Evolutionary conservation across 2,888 invertebrate species (phyloP).

Genomic region (Agrochola litura): DNA sequence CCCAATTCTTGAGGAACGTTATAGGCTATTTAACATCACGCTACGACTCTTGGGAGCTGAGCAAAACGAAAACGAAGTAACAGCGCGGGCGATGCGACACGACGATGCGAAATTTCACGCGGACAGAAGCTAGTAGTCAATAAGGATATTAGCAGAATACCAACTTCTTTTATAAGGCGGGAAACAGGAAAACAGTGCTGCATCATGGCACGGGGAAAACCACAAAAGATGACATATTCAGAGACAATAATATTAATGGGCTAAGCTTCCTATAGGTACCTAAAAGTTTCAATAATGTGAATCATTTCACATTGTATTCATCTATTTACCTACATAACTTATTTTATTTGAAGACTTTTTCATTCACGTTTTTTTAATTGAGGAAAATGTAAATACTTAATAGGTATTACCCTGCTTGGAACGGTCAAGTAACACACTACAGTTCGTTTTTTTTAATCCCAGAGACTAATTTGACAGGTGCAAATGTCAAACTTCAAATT

Average conservation of each 20-base stretch:
- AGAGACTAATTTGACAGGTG: too few species aligned
- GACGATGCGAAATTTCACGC: too few species aligned
- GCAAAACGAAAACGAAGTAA: too few species aligned
- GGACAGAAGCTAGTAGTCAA: too few species aligned
- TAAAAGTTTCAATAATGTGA: background rate
- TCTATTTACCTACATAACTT: background rate
- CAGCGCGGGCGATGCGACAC: too few species aligned
- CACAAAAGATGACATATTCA: conserved; percentile 8
- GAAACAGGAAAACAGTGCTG: conserved; percentile 4
- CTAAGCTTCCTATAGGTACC: background rate
- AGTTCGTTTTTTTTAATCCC: too few species aligned
- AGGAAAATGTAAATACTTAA: conserved; percentile 17
- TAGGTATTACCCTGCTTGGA: background rate
- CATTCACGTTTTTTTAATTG: background rate
- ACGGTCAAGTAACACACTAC: background rate
- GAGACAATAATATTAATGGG: background rate
- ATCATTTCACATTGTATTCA: conserved; percentile 6
- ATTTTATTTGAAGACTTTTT: background rate
- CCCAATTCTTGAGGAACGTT: too few species aligned
- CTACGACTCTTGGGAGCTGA: too few species aligned
- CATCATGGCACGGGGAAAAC: conserved; percentile 31
- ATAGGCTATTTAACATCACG: too few species aligned
- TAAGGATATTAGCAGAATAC: conserved; percentile 1
- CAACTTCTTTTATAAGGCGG: background rate
- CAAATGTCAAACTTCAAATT: too few species aligned